A percentile compares a stretch with the other conserved stretches of the same genome.
Conservation (phyloP, 2,888 invertebrate species). For the Ochropacha duplaris region DNA sequence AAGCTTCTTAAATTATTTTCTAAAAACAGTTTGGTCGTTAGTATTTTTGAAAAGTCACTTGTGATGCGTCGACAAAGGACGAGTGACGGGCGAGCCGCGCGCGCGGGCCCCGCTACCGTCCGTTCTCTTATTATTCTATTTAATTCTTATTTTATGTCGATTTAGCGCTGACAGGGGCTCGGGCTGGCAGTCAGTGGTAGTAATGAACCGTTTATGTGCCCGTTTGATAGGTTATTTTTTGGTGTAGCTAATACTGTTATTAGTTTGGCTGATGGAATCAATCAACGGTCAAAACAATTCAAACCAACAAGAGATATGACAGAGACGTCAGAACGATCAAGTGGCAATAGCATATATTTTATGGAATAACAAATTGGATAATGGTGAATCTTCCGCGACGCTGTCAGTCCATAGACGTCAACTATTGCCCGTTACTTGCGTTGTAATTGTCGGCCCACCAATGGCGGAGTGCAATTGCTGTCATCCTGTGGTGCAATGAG, state of each 20-base stretch:
- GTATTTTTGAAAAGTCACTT: slow-evolving; percentile 50
- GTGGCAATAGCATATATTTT: neutral
- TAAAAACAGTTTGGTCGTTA: slow-evolving; percentile 75
- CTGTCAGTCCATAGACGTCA: neutral
- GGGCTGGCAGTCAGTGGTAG: slow-evolving; percentile 33
- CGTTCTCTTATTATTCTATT: slow-evolving; percentile 35
- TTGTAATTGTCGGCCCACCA: slow-evolving; percentile 14
- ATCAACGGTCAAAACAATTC: neutral
- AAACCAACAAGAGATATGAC: neutral
- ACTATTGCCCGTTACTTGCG: neutral
- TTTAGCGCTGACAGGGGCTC: slow-evolving; percentile 33
- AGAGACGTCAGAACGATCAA: neutral
- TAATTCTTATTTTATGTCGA: slow-evolving; percentile 19
- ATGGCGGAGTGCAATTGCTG: slow-evolving; percentile 42
- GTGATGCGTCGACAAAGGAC: slow-evolving; percentile 54
- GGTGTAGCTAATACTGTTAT: neutral
- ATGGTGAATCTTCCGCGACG: neutral
- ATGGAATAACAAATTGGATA: neutral
- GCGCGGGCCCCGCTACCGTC: slow-evolving; percentile 34
- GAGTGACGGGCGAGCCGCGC: slow-evolving; percentile 24
- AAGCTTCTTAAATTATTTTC: slow-evolving; percentile 79
- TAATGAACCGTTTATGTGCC: slow-evolving; percentile 40
- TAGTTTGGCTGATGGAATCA: neutral
- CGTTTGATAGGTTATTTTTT: slow-evolving; percentile 18
- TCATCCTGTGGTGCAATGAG: slow-evolving; percentile 72